These are phyloP conservation scores for Mnemiopsis leidyi DNA, from an alignment of 37 sponge, comb jelly and placozoan genomes.

Conservation along the genomic window DNA sequence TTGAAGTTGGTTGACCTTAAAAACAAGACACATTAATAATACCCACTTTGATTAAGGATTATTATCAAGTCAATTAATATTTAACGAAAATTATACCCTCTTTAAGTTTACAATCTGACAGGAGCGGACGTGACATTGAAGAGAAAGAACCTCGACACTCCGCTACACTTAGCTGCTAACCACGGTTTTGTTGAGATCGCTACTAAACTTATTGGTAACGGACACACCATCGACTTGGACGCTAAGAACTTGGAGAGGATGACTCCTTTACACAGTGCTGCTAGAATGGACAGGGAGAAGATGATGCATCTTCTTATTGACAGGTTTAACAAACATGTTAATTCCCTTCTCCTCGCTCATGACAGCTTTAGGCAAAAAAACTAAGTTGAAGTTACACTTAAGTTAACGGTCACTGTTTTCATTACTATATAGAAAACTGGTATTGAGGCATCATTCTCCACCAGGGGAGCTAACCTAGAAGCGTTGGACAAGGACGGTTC, in stretches of 20 bases:
- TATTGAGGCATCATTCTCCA: not conserved
- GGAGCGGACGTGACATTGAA: slow-evolving; percentile 25
- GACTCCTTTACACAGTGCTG: slow-evolving; percentile 88
- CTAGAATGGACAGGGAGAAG: slow-evolving; percentile 71
- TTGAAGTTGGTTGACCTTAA: no score
- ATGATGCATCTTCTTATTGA: slow-evolving; percentile 78
- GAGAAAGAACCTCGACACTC: slow-evolving; percentile 69
- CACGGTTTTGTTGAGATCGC: slow-evolving; percentile 75
- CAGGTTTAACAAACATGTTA: no score
- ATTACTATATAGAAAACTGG: no score
- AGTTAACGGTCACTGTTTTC: no score
- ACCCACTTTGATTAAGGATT: not conserved
- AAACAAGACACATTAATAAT: no score
- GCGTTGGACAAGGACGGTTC: slow-evolving; percentile 36
- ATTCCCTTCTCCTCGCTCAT: no score
- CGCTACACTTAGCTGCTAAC: slow-evolving; percentile 86
- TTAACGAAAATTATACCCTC: not conserved
- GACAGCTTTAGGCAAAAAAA: no score
- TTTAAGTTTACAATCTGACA: not conserved
- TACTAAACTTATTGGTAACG: slow-evolving; percentile 66
- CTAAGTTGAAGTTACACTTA: no score
- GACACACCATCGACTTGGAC: slow-evolving; percentile 58
- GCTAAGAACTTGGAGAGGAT: slow-evolving; percentile 63
- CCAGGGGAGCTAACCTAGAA: slow-evolving; percentile 66
- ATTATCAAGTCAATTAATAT: not conserved